Conservation (phyloP, 2,888 invertebrate genomes). For the Gymnocheta viridis region DNA sequence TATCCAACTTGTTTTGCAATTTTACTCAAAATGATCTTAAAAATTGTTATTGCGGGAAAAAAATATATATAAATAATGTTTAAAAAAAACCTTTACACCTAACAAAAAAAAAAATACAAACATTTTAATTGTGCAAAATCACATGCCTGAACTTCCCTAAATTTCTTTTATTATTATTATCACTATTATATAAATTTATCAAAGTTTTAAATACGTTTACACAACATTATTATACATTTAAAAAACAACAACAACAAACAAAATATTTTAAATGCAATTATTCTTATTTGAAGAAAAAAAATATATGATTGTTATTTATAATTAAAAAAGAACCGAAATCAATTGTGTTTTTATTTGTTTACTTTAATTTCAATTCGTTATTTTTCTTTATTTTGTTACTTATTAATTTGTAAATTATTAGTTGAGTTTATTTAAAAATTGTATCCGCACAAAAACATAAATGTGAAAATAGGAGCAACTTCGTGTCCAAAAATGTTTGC, state of each 20-base stretch:
- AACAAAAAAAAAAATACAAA: constrained; percentile 32
- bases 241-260: constrained; percentile 57
- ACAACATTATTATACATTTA: constrained; percentile 64
- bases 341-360: constrained; percentile 72
- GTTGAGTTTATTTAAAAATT: background rate
- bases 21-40: constrained; percentile 64
- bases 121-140: constrained; percentile 67
- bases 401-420: constrained; percentile 3
- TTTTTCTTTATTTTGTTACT: constrained; percentile 24
- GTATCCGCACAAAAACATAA: no score
- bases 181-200: constrained; percentile 56
- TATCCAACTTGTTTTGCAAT: constrained; percentile 60
- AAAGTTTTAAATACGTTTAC: constrained; percentile 63
- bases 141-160: constrained; percentile 74
- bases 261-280: constrained; percentile 70
- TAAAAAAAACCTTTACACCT: constrained; percentile 41
- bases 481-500: no score
- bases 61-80: constrained; percentile 23
- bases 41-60: constrained; percentile 65
- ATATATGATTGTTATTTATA: constrained; percentile 81
- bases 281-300: constrained; percentile 77
- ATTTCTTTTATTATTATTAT: constrained; percentile 41
- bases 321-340: constrained; percentile 78
- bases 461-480: no score
- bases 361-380: constrained; percentile 69